Base-by-base conservation (phyloP, 2,888 invertebrate species). In the Pterostichus madidus region DNA sequence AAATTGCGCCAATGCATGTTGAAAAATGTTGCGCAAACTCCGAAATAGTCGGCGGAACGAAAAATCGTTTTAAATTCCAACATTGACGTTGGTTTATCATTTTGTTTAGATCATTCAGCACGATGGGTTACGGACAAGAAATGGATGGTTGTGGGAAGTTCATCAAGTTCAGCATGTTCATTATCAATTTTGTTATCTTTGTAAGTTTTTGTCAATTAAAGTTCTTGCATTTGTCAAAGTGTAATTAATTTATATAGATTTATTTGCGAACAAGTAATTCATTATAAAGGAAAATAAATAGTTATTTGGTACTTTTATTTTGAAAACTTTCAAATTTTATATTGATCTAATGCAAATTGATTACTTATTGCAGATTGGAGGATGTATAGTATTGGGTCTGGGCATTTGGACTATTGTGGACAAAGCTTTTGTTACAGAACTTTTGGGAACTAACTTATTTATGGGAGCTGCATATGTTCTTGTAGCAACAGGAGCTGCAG, bases 61-160 rank as follows among this genome's bases (percentile, higher is more conserved):
- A 59, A 49, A 59, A 17, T n/a, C n/a, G 13, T 31, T 64, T 64
- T 49, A 32, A 3, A 64, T 32, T 32, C n/a, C 35, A 13, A 64
- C 5, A 35, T n/a, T 61, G 32, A 61, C 13, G 35, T 44, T 71
- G 8, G 39, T 71, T 71, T 71, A 52, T 71, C 68, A 71, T 71
- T 56, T 17, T 56, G 56, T 13, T 71, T 71, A 71, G 68, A 71
- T 71, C 68, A 71, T 71, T 71, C 49, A 13, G 24, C 68, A 64
- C 87, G 77, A 95, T 95, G 95, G 95, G 94, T 80, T 94, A 94
- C 91, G 94, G 95, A 85, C 93, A 94, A 85, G 94, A 95, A 88
- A 96, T 96, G 95, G 96, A 96, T 90, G 95, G 96, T 89, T 97
- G 97, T 89, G 97, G 97, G 85, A 94, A 95, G 87, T 96, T 94